Conservation (phyloP, 1,140 invertebrate species). For the Rhagoletis pomonella region DNA sequence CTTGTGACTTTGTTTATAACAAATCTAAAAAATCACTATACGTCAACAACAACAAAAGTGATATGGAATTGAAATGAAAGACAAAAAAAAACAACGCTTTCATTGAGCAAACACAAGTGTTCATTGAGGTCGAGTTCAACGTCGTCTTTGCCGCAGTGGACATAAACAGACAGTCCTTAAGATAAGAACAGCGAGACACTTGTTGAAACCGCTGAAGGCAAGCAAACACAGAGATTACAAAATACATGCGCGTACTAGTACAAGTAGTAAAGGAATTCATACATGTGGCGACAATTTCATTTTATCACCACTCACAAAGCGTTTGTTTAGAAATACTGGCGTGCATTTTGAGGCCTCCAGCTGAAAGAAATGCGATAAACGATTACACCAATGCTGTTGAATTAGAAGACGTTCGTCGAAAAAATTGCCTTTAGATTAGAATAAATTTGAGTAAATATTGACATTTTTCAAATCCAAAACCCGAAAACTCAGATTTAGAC, state of each 20-base stretch:
- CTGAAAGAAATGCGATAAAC: too few relatives aligned
- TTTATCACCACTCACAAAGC: not conserved
- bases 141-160: conserved; percentile 20
- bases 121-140: conserved; percentile 50
- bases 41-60: not conserved
- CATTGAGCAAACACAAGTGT: conserved; percentile 51
- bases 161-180: not conserved
- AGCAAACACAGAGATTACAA: not conserved
- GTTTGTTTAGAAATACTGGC: not conserved
- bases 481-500: too few relatives aligned
- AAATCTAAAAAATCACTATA: not conserved
- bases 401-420: too few relatives aligned
- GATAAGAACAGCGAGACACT: conserved; percentile 37
- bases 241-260: too few relatives aligned
- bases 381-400: too few relatives aligned
- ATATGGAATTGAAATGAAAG: not conserved
- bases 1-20: conserved; percentile 1
- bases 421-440: too few relatives aligned
- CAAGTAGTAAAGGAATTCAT: too few relatives aligned
- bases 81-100: conserved; percentile 9
- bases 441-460: too few relatives aligned
- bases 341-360: not conserved
- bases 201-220: not conserved
- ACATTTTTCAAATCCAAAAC: too few relatives aligned
- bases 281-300: conserved; percentile 8